Evolutionary conservation across 2,888 invertebrate species (phyloP), one percentile per base, ranked within the genome.

Genomic region (Parnassius glacialis): DNA sequence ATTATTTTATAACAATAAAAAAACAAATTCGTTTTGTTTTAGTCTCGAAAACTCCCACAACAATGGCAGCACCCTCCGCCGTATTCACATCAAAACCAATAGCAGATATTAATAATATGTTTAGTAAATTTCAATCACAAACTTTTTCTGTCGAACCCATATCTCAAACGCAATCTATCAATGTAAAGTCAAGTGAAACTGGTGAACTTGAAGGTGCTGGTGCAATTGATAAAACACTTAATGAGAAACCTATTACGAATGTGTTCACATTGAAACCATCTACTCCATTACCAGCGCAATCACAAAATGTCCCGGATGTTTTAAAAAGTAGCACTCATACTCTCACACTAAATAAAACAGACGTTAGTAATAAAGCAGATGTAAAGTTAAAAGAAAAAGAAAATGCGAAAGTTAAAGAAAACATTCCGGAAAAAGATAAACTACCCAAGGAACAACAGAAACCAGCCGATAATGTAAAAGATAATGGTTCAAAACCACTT

Each of bases 31-130:
- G 7, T 34, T 34, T 34, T 34, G 1, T 34, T 34, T 34, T 34
- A 75, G 75, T 67, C 63, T 64, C 81, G 61, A 75, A 79, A 47
- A 43, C 52, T 20, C 69, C 81, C 2, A 65, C 76, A 20, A 64
- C 74, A 1, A 65, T 76, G 1, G 67, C 75, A 43, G 62, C 69
- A 2, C 70, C 82, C 12, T 68, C 78, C 3, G 64, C 72, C 2
- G 67, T 77, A n/a, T 84, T 84, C 63, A 78, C 81, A 48, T 75
- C 83, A 1, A 85, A 87, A 79, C 83, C 85, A 1, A 78, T 82
- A 58, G 70, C 80, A 5, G 82, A 82, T 42, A 76, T 83, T 52
- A 79, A 73, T 60, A 83, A 78, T 47, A 78, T 84, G 75, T 82
- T 85, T 64, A 82, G 68, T 64, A 83, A 84, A 74, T 10, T 58